These are phyloP conservation scores for Sarcoramphus papa DNA, from an alignment of 2,797 vertebrate genomes.

Conservation along the genomic window DNA sequence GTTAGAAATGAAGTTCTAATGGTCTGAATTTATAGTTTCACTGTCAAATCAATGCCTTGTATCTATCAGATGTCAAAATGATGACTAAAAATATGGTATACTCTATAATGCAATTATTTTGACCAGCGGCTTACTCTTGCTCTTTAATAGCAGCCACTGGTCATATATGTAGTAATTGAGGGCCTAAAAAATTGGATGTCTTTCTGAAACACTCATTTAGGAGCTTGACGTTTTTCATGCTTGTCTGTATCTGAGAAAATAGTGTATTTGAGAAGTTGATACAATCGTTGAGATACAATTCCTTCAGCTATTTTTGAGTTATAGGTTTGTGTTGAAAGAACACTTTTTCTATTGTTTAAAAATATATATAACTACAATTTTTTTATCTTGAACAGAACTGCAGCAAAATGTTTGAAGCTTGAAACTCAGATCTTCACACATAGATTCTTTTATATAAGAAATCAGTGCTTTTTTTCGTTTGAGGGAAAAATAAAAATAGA, in stretches of 20 bases:
- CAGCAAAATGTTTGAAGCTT: background rate
- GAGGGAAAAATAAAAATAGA: background rate
- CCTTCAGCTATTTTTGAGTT: background rate
- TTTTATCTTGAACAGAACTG: background rate
- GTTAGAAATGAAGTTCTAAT: background rate
- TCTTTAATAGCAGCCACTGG: background rate
- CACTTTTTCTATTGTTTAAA: background rate
- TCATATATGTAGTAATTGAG: background rate
- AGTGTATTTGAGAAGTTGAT: background rate
- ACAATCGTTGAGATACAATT: background rate
- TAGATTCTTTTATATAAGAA: background rate
- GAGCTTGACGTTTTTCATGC: background rate
- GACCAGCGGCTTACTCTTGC: background rate
- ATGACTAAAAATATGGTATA: background rate
- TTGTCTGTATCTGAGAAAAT: background rate
- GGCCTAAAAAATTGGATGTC: background rate
- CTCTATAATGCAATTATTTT: conserved; percentile 13
- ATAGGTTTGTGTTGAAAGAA: background rate
- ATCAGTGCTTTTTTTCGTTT: background rate
- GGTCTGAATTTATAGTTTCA: background rate
- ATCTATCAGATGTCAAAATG: conserved; percentile 24
- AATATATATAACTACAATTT: background rate
- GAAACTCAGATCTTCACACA: background rate
- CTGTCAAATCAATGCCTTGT: conserved; percentile 18
- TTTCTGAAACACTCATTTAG: conserved; percentile 6